Evolutionary conservation across 2,797 vertebrate species (phyloP).

Genomic region (Etheostoma perlongum): DNA sequence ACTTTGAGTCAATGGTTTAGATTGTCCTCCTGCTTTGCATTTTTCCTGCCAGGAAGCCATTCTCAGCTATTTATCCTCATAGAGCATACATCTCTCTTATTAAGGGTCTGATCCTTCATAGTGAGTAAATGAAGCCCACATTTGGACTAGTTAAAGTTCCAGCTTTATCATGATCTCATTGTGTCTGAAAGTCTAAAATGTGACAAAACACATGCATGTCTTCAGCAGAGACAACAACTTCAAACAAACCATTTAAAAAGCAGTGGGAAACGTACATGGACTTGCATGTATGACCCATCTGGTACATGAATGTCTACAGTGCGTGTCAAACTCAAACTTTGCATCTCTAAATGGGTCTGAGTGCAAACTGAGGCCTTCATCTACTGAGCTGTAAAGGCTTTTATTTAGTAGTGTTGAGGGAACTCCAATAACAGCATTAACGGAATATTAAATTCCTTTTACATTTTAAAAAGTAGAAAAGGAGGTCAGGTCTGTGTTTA

Average conservation of each 20-base stretch:
- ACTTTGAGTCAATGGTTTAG: slow-evolving; percentile 2
- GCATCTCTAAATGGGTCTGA: slow-evolving; percentile 3
- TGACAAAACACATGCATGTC: neutral
- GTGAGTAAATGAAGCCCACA: neutral
- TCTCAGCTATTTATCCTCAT: neutral
- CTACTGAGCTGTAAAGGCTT: slow-evolving; percentile 1
- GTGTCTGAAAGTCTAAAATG: neutral
- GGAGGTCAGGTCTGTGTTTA: neutral
- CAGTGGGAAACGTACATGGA: neutral
- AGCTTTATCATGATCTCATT: neutral
- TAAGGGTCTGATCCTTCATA: neutral
- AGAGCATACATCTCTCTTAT: neutral
- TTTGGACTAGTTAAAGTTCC: neutral
- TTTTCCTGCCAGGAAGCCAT: neutral
- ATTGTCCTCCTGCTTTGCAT: neutral
- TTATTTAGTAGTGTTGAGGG: neutral
- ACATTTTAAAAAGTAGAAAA: slow-evolving; percentile 2
- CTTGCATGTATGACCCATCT: neutral
- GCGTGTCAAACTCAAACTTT: neutral
- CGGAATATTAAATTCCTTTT: neutral
- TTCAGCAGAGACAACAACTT: too few species aligned
- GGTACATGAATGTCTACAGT: too few species aligned
- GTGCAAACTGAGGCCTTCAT: neutral
- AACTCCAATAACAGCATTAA: slow-evolving; percentile 10
- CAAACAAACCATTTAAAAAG: neutral